These are phyloP conservation scores for Alexandromys fortis DNA, from an alignment of 2,113 vertebrate genomes.

Conservation along the genomic window DNA sequence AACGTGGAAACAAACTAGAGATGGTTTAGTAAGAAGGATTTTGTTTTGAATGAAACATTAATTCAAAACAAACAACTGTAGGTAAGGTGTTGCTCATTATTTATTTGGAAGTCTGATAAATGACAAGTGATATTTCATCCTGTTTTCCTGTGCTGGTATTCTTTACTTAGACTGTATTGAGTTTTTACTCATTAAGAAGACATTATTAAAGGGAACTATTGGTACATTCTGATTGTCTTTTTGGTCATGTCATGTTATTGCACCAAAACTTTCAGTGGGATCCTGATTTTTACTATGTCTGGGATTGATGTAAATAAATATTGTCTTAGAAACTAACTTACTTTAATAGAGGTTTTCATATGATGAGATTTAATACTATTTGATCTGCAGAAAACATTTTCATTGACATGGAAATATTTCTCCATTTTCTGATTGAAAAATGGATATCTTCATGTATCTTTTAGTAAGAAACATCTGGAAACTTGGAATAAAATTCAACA, in stretches of 20 bases:
- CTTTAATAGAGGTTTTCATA: slow-evolving; percentile 41
- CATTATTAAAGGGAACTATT: slow-evolving; percentile 4
- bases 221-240: not conserved
- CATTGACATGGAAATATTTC: slow-evolving; percentile 15
- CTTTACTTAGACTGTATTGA: not conserved
- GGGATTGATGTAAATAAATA: not conserved
- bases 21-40: not conserved
- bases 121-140: not conserved
- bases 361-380: not conserved
- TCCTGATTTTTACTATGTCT: not conserved
- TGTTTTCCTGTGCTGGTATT: not conserved
- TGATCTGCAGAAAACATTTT: not conserved
- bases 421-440: not conserved
- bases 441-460: not conserved
- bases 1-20: not conserved
- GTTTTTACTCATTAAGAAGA: not conserved
- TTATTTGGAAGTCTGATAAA: slow-evolving; percentile 3
- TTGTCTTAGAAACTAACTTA: not conserved
- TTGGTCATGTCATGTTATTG: not conserved
- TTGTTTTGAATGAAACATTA: slow-evolving; percentile 36
- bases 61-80: not conserved
- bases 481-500: not conserved
- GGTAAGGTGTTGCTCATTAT: not conserved
- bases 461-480: not conserved
- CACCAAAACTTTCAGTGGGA: not conserved